Evolutionary conservation across 2,797 vertebrate genomes (phyloP).

Genomic region (Hydrolagus colliei): DNA sequence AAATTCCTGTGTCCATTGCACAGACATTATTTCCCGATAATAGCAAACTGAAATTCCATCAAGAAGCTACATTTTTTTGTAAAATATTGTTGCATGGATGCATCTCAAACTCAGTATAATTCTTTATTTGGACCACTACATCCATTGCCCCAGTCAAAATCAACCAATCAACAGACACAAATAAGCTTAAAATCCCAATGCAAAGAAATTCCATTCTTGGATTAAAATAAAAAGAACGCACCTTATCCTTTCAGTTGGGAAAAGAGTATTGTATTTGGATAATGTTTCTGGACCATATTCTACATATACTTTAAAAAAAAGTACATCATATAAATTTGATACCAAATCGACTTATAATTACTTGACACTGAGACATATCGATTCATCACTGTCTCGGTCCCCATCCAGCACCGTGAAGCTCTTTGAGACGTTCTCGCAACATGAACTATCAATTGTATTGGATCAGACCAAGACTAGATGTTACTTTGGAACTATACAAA

Average conservation of each 20-base stretch:
- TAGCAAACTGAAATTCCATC: too few relatives aligned
- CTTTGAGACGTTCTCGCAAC: too few relatives aligned
- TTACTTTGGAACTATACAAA: neutral
- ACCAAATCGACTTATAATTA: neutral
- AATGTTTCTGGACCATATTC: neutral
- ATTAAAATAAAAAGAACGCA: neutral
- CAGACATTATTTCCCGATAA: too few relatives aligned
- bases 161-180: neutral
- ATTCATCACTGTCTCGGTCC: too few relatives aligned
- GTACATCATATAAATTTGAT: too few relatives aligned
- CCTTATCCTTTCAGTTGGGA: neutral
- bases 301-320: neutral
- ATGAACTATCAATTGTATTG: too few relatives aligned
- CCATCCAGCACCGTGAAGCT: too few relatives aligned
- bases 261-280: neutral
- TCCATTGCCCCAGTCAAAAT: neutral
- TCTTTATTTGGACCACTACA: constrained; percentile 4
- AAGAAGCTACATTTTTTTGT: too few relatives aligned
- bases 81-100: too few relatives aligned
- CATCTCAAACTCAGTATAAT: neutral
- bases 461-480: too few relatives aligned
- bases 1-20: too few relatives aligned
- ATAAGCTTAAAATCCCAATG: too few relatives aligned
- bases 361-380: neutral
- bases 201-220: neutral